phyloP scores from a whole-genome alignment of 2,888 invertebrate species.

The Troilus luridus region DNA sequence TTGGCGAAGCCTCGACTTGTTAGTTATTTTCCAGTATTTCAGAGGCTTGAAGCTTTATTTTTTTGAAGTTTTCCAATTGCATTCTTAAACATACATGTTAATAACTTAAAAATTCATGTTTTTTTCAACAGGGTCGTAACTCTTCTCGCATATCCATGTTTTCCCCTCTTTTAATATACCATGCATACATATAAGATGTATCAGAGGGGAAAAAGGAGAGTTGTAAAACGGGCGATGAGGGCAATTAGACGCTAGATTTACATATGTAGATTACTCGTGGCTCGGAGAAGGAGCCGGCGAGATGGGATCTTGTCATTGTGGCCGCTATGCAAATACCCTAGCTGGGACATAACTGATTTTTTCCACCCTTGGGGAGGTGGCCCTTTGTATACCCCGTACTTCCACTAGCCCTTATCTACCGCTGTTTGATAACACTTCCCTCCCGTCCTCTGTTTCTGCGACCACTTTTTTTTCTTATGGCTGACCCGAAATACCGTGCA shows the following conservation, averaged over 20 bases:
- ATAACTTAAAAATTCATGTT: not conserved
- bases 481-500: constrained; percentile 28
- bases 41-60: too few relatives aligned
- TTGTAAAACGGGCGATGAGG: constrained; percentile 12
- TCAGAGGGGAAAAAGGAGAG: constrained; percentile 12
- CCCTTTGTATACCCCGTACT: constrained; percentile 32
- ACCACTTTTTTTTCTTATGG: constrained; percentile 15
- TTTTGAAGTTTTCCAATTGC: too few relatives aligned
- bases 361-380: not conserved
- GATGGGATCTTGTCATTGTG: constrained; percentile 26
- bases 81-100: not conserved
- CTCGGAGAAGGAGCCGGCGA: not conserved
- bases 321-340: constrained; percentile 24
- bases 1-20: too few relatives aligned
- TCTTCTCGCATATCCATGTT: not conserved
- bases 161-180: not conserved
- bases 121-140: not conserved
- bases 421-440: constrained; percentile 50
- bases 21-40: too few relatives aligned
- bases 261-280: constrained; percentile 44
- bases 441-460: constrained; percentile 2
- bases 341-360: constrained; percentile 4
- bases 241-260: constrained; percentile 41
- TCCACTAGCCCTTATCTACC: constrained; percentile 28
- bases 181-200: constrained; percentile 34